These are phyloP conservation scores for Euura lappo DNA, from an alignment of 1,140 invertebrate genomes.

Conservation along the genomic window DNA sequence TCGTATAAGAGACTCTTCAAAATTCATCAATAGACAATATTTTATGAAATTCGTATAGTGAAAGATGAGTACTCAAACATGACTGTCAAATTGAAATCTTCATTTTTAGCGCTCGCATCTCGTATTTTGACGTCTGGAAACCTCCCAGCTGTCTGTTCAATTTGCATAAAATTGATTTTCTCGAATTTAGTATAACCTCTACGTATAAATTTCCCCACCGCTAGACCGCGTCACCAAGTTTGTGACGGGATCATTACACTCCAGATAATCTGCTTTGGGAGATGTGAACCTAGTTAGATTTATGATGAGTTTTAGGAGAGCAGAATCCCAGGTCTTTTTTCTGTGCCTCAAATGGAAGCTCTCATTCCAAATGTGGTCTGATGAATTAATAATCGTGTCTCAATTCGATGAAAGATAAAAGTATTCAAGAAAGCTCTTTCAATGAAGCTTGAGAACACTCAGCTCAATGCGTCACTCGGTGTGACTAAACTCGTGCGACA, in stretches of 20 bases:
- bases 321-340: neutral
- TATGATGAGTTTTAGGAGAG: neutral
- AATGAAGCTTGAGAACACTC: neutral
- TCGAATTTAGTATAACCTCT: no score
- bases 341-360: neutral
- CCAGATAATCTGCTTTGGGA: neutral
- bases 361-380: neutral
- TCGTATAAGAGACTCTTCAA: no score
- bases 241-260: neutral
- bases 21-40: no score
- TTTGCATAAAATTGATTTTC: no score
- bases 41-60: no score
- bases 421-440: conserved; percentile 1
- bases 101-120: no score
- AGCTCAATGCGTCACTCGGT: neutral
- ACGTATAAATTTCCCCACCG: neutral
- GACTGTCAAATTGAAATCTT: no score
- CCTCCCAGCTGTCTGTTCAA: no score
- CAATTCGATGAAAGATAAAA: neutral
- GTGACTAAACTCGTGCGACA: neutral
- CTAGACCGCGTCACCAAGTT: neutral
- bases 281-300: neutral
- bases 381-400: neutral
- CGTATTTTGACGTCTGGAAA: no score
- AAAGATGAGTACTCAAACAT: no score